Evolutionary conservation across 1,140 invertebrate genomes (phyloP).

Genomic region (Nixonia krombeini): DNA sequence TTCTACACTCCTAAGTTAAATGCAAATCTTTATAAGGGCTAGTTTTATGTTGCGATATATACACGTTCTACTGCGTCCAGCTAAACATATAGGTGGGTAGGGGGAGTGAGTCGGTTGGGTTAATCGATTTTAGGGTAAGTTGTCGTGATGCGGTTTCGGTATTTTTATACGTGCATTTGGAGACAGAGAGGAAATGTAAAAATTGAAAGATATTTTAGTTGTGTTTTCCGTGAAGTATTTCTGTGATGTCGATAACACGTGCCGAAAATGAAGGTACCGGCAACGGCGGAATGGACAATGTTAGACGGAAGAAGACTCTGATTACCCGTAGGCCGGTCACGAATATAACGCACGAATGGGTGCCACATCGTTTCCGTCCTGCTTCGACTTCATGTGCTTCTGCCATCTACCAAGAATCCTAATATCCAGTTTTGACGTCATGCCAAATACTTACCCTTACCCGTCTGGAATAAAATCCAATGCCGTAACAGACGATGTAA

Average conservation of each 20-base stretch:
- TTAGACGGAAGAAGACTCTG: conserved; percentile 26
- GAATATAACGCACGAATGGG: conserved; percentile 64
- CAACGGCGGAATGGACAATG: conserved; percentile 31
- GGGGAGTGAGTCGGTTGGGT: too few species aligned
- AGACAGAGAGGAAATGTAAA: not conserved
- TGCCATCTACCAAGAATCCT: conserved; percentile 63
- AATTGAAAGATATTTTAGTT: conserved; percentile 42
- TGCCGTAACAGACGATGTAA: conserved; percentile 22
- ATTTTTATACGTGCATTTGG: not conserved
- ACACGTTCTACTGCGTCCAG: too few species aligned
- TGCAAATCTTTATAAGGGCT: conserved; percentile 35
- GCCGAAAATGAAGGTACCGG: conserved; percentile 51
- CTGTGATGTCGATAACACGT: conserved; percentile 43
- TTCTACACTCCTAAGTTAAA: conserved; percentile 33
- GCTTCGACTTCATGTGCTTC: conserved; percentile 26
- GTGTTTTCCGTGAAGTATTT: conserved; percentile 11
- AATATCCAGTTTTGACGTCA: conserved; percentile 70
- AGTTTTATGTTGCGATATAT: too few species aligned
- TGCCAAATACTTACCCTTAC: conserved; percentile 67
- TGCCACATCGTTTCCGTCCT: conserved; percentile 55
- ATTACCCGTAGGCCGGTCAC: conserved; percentile 65
- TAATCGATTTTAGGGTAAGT: too few species aligned
- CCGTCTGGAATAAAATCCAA: conserved; percentile 38
- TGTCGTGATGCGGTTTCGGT: too few species aligned
- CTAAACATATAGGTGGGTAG: too few species aligned